phyloP scores from a whole-genome alignment of 2,888 invertebrate genomes.

The Lasius fuliginosus region DNA sequence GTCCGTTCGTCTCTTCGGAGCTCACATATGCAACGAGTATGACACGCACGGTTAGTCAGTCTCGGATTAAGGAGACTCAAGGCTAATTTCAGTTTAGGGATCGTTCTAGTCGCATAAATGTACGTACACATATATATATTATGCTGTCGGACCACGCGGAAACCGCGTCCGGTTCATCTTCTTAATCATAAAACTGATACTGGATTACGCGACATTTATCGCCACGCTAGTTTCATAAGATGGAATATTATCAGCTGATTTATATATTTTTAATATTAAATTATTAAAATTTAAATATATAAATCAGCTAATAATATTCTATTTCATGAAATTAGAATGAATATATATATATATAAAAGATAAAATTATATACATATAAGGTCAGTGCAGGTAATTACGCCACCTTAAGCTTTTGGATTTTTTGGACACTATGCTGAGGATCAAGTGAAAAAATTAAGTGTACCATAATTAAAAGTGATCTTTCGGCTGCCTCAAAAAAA shows the following conservation, averaged over 20 bases:
- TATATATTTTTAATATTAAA: neutral
- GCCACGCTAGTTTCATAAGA: neutral
- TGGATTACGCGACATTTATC: neutral
- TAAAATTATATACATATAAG: neutral
- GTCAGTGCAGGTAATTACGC: too few species aligned
- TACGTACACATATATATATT: neutral
- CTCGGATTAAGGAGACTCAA: conserved; percentile 61
- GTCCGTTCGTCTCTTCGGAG: conserved; percentile 36
- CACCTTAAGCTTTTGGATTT: too few species aligned
- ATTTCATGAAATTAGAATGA: too few species aligned
- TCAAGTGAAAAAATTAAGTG: too few species aligned
- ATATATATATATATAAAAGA: too few species aligned
- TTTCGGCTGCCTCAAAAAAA: too few species aligned
- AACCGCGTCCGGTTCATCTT: neutral
- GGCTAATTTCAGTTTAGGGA: conserved; percentile 62
- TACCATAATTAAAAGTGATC: too few species aligned
- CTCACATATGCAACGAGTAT: conserved; percentile 38
- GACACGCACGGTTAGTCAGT: conserved; percentile 44
- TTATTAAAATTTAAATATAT: too few species aligned
- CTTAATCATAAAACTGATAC: neutral
- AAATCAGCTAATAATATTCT: too few species aligned
- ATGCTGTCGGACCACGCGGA: neutral
- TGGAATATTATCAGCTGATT: neutral
- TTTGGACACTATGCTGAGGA: too few species aligned
- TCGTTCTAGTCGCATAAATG: conserved; percentile 22